Evolutionary conservation across 2,113 vertebrate genomes (phyloP), one percentile per base, ranked within the genome.

Genomic region (Columbina picui): DNA sequence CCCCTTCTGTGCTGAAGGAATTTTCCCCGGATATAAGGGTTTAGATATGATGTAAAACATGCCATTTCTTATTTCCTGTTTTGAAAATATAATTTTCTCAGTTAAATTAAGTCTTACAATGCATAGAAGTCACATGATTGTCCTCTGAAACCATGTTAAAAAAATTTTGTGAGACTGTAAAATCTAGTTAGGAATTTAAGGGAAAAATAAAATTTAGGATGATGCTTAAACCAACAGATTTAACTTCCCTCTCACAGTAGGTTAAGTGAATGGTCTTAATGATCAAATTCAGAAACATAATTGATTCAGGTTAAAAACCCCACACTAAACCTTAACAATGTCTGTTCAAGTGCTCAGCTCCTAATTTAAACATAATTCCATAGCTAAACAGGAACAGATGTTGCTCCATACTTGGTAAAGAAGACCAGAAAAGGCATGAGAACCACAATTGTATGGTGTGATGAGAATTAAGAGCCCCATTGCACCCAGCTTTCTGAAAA

Each of bases 271-370:
- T 53, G 17, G 17, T 78, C 52, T 41, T 55, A 26, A 26, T 25
- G 36, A 36, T 77, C 10, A 20, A n/a, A 43, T 65, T 38, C 21
- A 23, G n/a, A 61, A 34, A n/a, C 13, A 14, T 43, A 41, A 32
- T 15, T 34, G 7, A 5, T 38, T 36, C 9, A 67, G 15, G 29
- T n/a, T 21, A 71, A 88, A 52, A 14, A 0, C 0, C 1, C 4
- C 27, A 53, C 8, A 17, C 7, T 34, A n/a, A 56, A 2, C 1
- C 53, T 16, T 57, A 69, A 29, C 19, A 61, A 15, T 61, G 6
- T 43, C 30, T 53, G 4, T 74, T 45, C 23, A 36, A 60, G 30
- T 55, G 30, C 14, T 84, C n/a, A 38, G 32, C 1, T 1, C 6
- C 5, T 75, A 43, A 19, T 69, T 73, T 84, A 12, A 50, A 45